These are phyloP conservation scores for Sussaba pulchella DNA, from an alignment of 2,888 invertebrate species.

Conservation along the genomic window DNA sequence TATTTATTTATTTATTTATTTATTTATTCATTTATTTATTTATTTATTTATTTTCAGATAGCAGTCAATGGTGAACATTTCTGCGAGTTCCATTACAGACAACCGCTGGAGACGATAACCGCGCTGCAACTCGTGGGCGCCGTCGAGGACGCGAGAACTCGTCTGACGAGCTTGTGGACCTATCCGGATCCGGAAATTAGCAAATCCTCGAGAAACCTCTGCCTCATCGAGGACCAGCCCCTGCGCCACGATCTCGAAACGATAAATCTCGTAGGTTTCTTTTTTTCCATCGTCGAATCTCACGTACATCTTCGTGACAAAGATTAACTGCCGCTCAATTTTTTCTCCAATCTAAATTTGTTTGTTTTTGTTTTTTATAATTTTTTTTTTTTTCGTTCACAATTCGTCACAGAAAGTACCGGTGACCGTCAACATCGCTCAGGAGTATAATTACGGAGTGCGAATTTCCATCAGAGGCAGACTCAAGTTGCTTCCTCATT, in stretches of 20 bases:
- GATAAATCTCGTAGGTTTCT: not conserved
- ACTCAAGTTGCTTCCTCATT: constrained; percentile 90
- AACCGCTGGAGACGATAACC: constrained; percentile 87
- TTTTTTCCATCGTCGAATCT: too few relatives aligned
- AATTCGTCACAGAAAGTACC: constrained; percentile 82
- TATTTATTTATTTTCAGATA: constrained; percentile 82
- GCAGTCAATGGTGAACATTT: constrained; percentile 91
- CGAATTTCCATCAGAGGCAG: constrained; percentile 87
- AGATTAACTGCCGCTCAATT: not conserved
- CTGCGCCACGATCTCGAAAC: constrained; percentile 77
- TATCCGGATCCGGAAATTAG: constrained; percentile 81
- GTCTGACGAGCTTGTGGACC: constrained; percentile 75
- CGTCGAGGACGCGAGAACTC: constrained; percentile 85
- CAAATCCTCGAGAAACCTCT: constrained; percentile 70
- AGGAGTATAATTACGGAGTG: constrained; percentile 85
- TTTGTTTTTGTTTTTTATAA: constrained; percentile 4
- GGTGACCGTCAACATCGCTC: constrained; percentile 76
- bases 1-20: too few relatives aligned
- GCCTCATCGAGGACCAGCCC: constrained; percentile 70
- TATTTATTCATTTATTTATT: constrained; percentile 3
- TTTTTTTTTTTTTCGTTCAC: constrained; percentile 13
- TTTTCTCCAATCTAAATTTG: constrained; percentile 20
- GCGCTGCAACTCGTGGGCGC: constrained; percentile 88
- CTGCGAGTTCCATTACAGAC: constrained; percentile 89
- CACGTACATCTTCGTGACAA: not conserved